A percentile compares a stretch with the other conserved stretches of the same genome.
Conservation (phyloP, 64 coral and sea anemone genomes). For the Platygyra sinensis region DNA sequence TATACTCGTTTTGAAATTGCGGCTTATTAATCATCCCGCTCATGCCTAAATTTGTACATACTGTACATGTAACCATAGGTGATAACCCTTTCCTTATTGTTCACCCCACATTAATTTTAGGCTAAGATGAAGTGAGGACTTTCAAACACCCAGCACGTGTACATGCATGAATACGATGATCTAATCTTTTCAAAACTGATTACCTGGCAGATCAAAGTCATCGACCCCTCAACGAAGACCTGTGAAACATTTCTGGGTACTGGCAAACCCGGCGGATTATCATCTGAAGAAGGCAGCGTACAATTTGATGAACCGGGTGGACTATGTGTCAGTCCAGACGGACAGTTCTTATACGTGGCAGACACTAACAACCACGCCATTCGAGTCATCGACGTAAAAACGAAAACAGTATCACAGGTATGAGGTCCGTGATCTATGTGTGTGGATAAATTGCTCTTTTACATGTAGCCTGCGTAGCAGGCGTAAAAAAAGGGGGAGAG, state of each 20-base stretch:
- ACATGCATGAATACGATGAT: too few relatives aligned
- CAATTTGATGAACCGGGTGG: slow-evolving; percentile 93
- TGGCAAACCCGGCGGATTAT: slow-evolving; percentile 73
- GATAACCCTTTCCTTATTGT: too few relatives aligned
- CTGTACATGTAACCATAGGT: too few relatives aligned
- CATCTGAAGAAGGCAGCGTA: slow-evolving; percentile 10
- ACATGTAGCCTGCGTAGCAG: too few relatives aligned
- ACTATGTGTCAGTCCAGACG: slow-evolving; percentile 79
- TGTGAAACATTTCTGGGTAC: slow-evolving; percentile 80
- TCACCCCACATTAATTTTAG: too few relatives aligned
- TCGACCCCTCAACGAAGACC: slow-evolving; percentile 79
- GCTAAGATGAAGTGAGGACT: too few relatives aligned
- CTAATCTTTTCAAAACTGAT: background rate
- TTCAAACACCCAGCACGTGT: too few relatives aligned
- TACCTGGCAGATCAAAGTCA: slow-evolving; percentile 81
- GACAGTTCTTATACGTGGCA: slow-evolving; percentile 81
- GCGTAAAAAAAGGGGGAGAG: too few relatives aligned
- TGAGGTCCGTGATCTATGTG: background rate
- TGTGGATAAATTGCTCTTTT: too few relatives aligned
- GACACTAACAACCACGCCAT: slow-evolving; percentile 94
- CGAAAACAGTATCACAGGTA: slow-evolving; percentile 67
- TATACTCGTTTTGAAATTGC: too few relatives aligned
- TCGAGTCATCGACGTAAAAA: slow-evolving; percentile 74
- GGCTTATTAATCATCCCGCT: too few relatives aligned
- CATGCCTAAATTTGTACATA: too few relatives aligned